These are phyloP conservation scores for Gambelia wislizenii DNA, from an alignment of 2,797 vertebrate genomes.

Conservation along the genomic window DNA sequence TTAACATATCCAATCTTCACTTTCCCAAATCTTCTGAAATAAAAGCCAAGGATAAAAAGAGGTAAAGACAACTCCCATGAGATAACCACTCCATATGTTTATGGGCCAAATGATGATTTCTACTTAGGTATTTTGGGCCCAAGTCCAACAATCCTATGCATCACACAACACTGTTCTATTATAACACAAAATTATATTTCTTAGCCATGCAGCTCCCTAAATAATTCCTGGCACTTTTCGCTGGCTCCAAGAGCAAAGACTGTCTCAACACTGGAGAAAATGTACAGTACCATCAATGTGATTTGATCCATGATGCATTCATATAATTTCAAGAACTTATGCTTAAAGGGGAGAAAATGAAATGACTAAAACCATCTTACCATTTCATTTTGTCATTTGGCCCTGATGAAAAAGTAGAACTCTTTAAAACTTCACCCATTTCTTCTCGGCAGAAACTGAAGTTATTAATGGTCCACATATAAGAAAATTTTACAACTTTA, in stretches of 20 bases:
- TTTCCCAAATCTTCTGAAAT: background rate
- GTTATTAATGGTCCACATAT: constrained; percentile 99
- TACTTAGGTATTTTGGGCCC: background rate
- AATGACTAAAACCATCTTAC: constrained; percentile 78
- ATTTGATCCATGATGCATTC: constrained; percentile 1
- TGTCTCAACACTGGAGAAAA: background rate
- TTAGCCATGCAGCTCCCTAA: background rate
- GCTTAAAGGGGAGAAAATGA: background rate
- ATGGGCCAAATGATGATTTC: too few relatives aligned
- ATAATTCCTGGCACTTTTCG: background rate
- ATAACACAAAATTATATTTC: background rate
- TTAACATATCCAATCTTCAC: background rate
- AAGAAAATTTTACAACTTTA: constrained; percentile 99
- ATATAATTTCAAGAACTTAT: constrained; percentile 4
- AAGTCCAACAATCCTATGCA: background rate
- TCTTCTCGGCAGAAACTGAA: constrained; percentile 99
- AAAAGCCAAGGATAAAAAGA: background rate
- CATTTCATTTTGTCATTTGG: constrained; percentile 99
- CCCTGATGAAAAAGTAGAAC: constrained; percentile 97
- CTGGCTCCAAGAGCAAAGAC: background rate
- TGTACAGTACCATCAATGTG: background rate
- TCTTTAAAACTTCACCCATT: constrained; percentile 99
- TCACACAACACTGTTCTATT: background rate
- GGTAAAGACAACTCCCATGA: background rate
- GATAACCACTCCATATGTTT: too few relatives aligned